Evolutionary conservation across 2,113 vertebrate species (phyloP), one percentile per base, ranked within the genome.

Genomic region (Cariama cristata): DNA sequence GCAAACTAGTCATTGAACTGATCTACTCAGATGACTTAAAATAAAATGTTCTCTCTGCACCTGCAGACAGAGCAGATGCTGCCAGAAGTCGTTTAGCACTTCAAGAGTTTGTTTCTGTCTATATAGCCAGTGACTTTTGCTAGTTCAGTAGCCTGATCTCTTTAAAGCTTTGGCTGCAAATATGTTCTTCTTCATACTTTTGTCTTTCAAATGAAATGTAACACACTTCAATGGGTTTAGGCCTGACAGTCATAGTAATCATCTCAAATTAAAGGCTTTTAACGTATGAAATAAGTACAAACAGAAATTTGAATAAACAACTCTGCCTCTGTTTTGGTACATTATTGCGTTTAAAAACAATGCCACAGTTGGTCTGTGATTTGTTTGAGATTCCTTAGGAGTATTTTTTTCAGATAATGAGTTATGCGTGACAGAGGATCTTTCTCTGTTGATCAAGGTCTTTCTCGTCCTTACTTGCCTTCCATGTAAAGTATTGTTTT

Each of bases 61-160:
- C 92, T 92, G 75, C 45, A 86, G 67, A 86, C 88, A 27, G 24
- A 86, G 32, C 75, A 93, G 79, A 76, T 76, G 67, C 75, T 86
- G 49, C 83, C 49, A 76, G 44, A 77, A 90, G 40, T 42, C 32
- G 23, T 83, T 90, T 93, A 79, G 33, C 79, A 90, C 66, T 83
- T 93, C 53, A 79, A 50, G 91, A 96, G 79, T 68, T 53, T 93
- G 33, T 58, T 82, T 82, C 66, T 86, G 47, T 86, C 86, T 96
- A 63, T 44, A 53, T 23, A 86, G 5, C 19, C 60, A 58, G n/a
- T 47, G 63, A 66, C 63, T 94, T 95, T 76, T 67, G 7, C 17
- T 86, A 71, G 63, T 86, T 93, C 50, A 58, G 21, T 66, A n/a
- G 30, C 69, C 49, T 69, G 66, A 86, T 62, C 84, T 91, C 40